Percentiles rank a stretch among this genome's conserved stretches.
Evolutionary conservation across 2,113 vertebrate species (phyloP).

Genomic region (Ophiodon elongatus): DNA sequence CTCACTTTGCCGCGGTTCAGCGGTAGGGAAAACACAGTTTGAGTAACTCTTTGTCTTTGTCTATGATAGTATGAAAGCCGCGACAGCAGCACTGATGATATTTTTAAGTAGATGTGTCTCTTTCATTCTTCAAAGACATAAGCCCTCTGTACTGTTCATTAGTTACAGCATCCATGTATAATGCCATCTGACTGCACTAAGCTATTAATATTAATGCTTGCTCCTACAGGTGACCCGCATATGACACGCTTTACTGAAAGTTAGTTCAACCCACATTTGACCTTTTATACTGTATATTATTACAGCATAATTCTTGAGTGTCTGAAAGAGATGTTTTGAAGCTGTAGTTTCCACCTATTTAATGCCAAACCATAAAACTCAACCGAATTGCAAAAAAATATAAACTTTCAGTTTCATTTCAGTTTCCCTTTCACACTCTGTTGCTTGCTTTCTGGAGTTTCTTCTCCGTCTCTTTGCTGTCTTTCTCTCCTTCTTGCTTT

Average conservation of each 20-base stretch:
- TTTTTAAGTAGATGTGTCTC: conserved; percentile 29
- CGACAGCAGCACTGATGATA: conserved; percentile 14
- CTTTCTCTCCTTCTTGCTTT: background rate
- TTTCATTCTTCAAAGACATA: conserved; percentile 32
- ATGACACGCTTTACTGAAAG: conserved; percentile 26
- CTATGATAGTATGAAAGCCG: conserved; percentile 22
- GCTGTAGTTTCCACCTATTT: background rate
- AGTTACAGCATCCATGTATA: conserved; percentile 10
- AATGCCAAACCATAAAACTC: background rate
- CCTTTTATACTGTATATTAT: conserved; percentile 12
- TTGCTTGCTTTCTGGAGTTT: background rate
- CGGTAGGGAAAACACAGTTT: conserved; percentile 10
- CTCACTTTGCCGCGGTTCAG: conserved; percentile 35
- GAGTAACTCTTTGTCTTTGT: conserved; percentile 29
- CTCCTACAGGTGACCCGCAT: conserved; percentile 16
- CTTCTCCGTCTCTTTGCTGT: background rate
- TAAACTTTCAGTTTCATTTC: background rate
- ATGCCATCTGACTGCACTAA: conserved; percentile 18
- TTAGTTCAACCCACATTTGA: conserved; percentile 32
- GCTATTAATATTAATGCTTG: conserved; percentile 35
- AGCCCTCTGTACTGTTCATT: conserved; percentile 9
- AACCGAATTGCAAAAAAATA: background rate
- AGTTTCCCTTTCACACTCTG: background rate
- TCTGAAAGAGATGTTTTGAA: conserved; percentile 5
- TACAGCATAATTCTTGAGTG: background rate